Conservation (phyloP, 2,888 invertebrate genomes). For the Pandemis corylana region DNA sequence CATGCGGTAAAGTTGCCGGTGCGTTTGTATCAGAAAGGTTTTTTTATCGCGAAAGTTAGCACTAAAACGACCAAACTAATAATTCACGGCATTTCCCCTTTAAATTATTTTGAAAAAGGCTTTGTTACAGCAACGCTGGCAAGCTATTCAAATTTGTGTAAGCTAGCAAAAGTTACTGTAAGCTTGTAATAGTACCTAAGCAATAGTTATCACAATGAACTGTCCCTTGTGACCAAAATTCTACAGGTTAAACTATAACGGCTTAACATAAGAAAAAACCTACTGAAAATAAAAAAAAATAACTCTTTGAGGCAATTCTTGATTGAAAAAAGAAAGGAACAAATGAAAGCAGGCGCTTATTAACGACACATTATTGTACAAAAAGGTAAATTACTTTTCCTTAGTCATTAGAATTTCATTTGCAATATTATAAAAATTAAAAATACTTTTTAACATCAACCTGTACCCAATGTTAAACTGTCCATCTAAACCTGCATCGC, state of each 20-base stretch:
- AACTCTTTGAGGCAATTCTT: no score
- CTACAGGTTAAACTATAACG: not conserved
- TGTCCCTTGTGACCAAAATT: not conserved
- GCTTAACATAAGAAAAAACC: no score
- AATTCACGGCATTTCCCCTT: not conserved
- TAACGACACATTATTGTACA: no score
- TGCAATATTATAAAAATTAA: no score
- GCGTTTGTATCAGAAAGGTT: not conserved
- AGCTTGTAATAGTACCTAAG: not conserved
- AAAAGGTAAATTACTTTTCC: not conserved
- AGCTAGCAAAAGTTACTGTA: not conserved
- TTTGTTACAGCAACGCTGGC: not conserved
- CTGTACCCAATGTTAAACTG: slow-evolving; percentile 43
- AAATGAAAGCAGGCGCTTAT: no score
- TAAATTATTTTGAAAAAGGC: not conserved
- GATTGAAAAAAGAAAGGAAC: no score
- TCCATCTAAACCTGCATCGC: slow-evolving; percentile 48
- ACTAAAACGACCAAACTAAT: no score
- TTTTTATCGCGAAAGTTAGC: not conserved
- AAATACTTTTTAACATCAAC: slow-evolving; percentile 17
- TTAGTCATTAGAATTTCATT: no score
- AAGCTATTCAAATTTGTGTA: not conserved
- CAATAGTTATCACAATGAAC: not conserved
- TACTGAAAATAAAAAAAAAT: no score
- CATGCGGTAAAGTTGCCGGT: not conserved